Percentiles rank a stretch among this genome's conserved stretches.
Evolutionary conservation across 2,797 vertebrate genomes (phyloP).

Genomic region (Sardinella longiceps): DNA sequence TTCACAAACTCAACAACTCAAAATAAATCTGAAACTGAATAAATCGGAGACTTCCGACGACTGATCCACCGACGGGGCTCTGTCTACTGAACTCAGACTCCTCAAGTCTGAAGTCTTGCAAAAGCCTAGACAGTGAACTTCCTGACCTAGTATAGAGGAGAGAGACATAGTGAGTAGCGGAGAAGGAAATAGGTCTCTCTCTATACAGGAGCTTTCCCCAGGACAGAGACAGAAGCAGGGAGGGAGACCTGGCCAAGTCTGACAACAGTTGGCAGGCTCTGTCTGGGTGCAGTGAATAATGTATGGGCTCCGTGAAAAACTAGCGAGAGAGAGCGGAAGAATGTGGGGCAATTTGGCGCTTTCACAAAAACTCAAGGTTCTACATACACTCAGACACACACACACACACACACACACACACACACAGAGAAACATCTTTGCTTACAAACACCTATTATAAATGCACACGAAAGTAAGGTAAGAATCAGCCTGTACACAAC

Average conservation of each 20-base stretch:
- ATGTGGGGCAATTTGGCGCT: slow-evolving; percentile 69
- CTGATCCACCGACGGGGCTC: background rate
- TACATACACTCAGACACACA: slow-evolving; percentile 37
- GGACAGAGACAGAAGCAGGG: slow-evolving; percentile 32
- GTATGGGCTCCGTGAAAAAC: slow-evolving; percentile 50
- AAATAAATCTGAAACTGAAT: too few relatives aligned
- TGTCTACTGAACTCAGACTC: background rate
- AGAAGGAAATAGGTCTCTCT: slow-evolving; percentile 32
- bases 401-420: slow-evolving; percentile 21
- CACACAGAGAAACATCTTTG: slow-evolving; percentile 26
- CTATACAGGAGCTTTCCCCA: slow-evolving; percentile 31
- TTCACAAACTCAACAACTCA: background rate
- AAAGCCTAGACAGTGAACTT: slow-evolving; percentile 19
- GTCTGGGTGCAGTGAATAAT: slow-evolving; percentile 50
- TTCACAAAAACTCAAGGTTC: slow-evolving; percentile 49
- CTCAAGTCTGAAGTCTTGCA: background rate
- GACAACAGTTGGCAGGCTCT: slow-evolving; percentile 36
- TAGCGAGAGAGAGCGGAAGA: slow-evolving; percentile 60
- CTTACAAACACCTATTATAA: background rate
- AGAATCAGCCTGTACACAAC: background rate
- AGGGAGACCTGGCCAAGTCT: slow-evolving; percentile 18
- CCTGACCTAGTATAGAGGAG: background rate
- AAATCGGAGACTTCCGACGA: background rate
- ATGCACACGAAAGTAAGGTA: background rate
- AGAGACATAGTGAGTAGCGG: background rate